Evolutionary conservation across 2,797 vertebrate genomes (phyloP), one percentile per base, ranked within the genome.

Genomic region (Aulostomus chinensis): DNA sequence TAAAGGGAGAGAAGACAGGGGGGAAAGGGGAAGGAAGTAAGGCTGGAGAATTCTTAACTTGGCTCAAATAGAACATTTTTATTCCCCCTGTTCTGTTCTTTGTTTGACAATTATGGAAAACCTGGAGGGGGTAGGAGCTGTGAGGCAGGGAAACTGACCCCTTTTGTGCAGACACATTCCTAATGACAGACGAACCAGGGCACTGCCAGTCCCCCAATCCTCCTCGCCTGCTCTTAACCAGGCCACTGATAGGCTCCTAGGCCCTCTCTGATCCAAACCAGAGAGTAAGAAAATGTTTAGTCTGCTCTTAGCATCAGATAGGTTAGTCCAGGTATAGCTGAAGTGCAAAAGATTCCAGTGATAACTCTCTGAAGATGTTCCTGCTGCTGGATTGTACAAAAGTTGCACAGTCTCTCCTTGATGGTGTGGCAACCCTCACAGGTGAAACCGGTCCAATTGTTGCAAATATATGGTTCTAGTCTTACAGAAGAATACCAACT

Each of bases 81-180:
- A 56, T 59, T 71, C 34, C n/a, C 46, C 29, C 33, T 31, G 35
- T 36, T 56, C 47, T 47, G 33, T 51, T 48, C 24, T 45, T 58
- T 50, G 64, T 45, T 58, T 50, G 64, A 74, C 57, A 74, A 64
- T 70, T 58, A 63, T 38, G 40, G 41, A 67, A 74, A 74, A 59
- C 67, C 52, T 75, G 51, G 36, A 53, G 47, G 55, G 43, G 60
- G 43, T 32, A 32, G 38, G 38, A 68, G 52, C 39, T 28, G 29
- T 21, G 16, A 75, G 33, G 52, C 42, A 47, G 56, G 15, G 48
- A 61, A 72, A 68, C 62, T 62, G 67, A 64, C 62, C 74, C 49
- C 25, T 63, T 77, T 78, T 54, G 45, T 53, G 18, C 34, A 56
- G 55, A 59, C 48, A 39, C 56, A 74, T 74, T 78, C 52, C 68